Conservation (phyloP, 2,888 invertebrate species). For the Chrysolina oricalcia region DNA sequence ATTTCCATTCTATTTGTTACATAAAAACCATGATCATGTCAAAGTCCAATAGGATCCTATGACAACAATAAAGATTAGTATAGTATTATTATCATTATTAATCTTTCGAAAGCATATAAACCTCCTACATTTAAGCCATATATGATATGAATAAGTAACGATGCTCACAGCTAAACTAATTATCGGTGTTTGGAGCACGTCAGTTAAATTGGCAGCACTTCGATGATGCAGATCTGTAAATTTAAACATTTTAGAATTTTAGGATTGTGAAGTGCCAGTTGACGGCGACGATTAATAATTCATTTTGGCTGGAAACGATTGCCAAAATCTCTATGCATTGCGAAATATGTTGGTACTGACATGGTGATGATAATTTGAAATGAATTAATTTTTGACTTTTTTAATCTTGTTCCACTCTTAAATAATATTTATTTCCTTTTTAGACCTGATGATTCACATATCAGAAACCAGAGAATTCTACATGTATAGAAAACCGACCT, state of each 20-base stretch:
- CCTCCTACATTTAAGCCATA: neutral
- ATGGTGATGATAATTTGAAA: too few relatives aligned
- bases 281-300: slow-evolving; percentile 15
- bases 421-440: too few relatives aligned
- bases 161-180: slow-evolving; percentile 40
- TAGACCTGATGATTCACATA: too few relatives aligned
- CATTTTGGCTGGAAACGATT: slow-evolving; percentile 3
- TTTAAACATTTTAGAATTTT: slow-evolving; percentile 24
- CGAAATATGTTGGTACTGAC: neutral
- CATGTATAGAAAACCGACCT: too few relatives aligned
- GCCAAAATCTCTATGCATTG: slow-evolving; percentile 1
- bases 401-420: too few relatives aligned
- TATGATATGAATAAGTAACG: slow-evolving; percentile 42
- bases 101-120: neutral
- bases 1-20: slow-evolving; percentile 10
- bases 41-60: too few relatives aligned
- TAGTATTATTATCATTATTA: too few relatives aligned
- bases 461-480: too few relatives aligned
- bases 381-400: too few relatives aligned
- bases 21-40: too few relatives aligned
- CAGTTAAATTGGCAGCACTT: slow-evolving; percentile 43
- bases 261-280: slow-evolving; percentile 19
- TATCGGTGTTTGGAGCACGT: slow-evolving; percentile 42
- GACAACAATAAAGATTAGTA: too few relatives aligned
- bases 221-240: slow-evolving; percentile 32